A percentile compares a stretch with the other conserved stretches of the same genome.
Conservation (phyloP, 2,797 vertebrate genomes). For the Sardinella longiceps region DNA sequence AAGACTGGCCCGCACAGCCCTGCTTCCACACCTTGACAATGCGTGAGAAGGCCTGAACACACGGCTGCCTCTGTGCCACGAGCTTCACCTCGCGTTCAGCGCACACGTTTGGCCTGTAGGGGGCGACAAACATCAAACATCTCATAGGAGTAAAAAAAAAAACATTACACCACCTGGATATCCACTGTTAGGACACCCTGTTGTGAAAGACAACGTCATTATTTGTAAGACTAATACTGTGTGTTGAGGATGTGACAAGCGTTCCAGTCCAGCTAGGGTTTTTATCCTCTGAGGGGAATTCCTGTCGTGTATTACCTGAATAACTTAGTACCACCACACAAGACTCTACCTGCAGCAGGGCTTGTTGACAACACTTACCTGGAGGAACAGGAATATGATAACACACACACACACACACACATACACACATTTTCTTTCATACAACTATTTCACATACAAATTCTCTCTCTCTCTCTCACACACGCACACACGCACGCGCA, state of each 20-base stretch:
- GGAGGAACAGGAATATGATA: not conserved
- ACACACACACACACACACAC: not conserved
- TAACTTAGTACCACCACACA: not conserved
- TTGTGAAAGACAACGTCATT: not conserved
- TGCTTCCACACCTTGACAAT: constrained; percentile 85
- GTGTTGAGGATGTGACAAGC: constrained; percentile 5
- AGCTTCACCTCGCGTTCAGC: constrained; percentile 77
- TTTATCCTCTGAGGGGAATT: constrained; percentile 12
- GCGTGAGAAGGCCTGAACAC: constrained; percentile 80
- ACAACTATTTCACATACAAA: not conserved
- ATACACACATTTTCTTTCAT: not conserved
- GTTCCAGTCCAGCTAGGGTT: not conserved
- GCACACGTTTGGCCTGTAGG: constrained; percentile 89
- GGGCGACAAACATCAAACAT: constrained; percentile 22
- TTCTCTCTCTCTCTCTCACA: not conserved
- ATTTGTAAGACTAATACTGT: constrained; percentile 12
- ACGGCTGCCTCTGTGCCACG: constrained; percentile 85
- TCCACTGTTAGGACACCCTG: not conserved
- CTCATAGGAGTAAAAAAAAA: not conserved
- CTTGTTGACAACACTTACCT: not conserved
- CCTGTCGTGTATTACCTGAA: not conserved
- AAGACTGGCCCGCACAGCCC: constrained; percentile 78
- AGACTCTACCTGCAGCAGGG: constrained; percentile 47
- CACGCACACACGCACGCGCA: not conserved
- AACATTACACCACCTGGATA: not conserved